Conservation (phyloP, 2,888 invertebrate genomes). For the Mythimna pallens region DNA sequence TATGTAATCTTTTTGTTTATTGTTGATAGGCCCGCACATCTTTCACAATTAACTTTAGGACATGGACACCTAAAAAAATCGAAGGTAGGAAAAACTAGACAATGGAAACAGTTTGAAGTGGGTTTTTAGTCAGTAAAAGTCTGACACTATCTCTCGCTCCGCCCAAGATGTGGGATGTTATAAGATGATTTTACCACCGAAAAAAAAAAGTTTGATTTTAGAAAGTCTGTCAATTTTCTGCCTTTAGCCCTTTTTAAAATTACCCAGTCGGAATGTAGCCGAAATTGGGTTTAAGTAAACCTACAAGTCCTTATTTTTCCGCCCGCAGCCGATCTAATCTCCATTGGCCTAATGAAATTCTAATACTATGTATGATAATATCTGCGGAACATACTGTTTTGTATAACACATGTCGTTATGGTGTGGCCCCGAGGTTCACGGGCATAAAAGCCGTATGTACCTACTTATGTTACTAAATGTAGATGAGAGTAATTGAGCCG, state of each 20-base stretch:
- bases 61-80: too few relatives aligned
- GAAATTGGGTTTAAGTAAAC: constrained; percentile 26
- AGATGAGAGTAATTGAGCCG: not conserved
- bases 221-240: too few relatives aligned
- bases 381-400: constrained; percentile 62
- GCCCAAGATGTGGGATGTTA: too few relatives aligned
- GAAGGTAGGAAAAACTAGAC: too few relatives aligned
- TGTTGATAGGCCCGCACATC: too few relatives aligned
- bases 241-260: constrained; percentile 6
- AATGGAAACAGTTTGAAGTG: too few relatives aligned
- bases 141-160: too few relatives aligned
- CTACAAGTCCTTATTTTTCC: constrained; percentile 39
- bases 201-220: too few relatives aligned
- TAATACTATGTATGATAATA: constrained; percentile 67
- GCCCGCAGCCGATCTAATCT: constrained; percentile 61
- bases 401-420: constrained; percentile 56
- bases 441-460: not conserved
- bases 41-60: too few relatives aligned
- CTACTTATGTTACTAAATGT: not conserved
- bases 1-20: too few relatives aligned
- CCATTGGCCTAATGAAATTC: constrained; percentile 67
- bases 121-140: too few relatives aligned
- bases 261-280: not conserved
- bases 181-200: too few relatives aligned
- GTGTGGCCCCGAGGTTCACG: constrained; percentile 33